These are phyloP conservation scores for Hetaerina titia DNA, from an alignment of 2,888 invertebrate genomes.

Conservation along the genomic window DNA sequence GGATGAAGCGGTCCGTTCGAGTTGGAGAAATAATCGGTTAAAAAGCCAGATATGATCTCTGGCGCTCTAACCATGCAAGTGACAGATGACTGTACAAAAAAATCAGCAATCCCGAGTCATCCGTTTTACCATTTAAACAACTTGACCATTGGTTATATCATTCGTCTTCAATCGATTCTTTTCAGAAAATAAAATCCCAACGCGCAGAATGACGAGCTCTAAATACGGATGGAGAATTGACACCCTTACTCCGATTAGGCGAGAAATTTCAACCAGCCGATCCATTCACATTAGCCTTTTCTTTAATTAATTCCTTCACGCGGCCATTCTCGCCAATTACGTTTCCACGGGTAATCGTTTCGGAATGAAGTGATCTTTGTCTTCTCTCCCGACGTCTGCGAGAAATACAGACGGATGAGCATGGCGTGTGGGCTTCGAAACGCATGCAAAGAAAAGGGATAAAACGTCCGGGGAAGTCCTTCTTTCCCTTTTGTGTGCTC, in stretches of 20 bases:
- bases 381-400: not conserved
- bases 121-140: not conserved
- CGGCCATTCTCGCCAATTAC: not conserved
- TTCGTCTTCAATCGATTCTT: not conserved
- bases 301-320: constrained; percentile 26
- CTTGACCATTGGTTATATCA: not conserved
- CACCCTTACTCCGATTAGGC: not conserved
- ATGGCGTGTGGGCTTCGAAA: not conserved
- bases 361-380: not conserved
- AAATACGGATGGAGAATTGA: not conserved
- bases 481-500: not conserved
- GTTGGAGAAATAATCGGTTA: not conserved
- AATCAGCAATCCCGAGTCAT: not conserved
- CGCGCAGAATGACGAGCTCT: not conserved
- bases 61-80: not conserved
- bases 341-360: constrained; percentile 27
- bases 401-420: not conserved
- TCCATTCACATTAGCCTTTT: not conserved
- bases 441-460: not conserved
- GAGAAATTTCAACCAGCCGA: not conserved
- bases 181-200: not conserved
- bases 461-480: not conserved
- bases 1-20: not conserved
- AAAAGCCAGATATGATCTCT: not conserved
- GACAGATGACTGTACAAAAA: constrained; percentile 8